Percentiles rank a stretch among this genome's conserved stretches.
Evolutionary conservation across 2,888 invertebrate genomes (phyloP).

Genomic region (Tetropium fuscum): DNA sequence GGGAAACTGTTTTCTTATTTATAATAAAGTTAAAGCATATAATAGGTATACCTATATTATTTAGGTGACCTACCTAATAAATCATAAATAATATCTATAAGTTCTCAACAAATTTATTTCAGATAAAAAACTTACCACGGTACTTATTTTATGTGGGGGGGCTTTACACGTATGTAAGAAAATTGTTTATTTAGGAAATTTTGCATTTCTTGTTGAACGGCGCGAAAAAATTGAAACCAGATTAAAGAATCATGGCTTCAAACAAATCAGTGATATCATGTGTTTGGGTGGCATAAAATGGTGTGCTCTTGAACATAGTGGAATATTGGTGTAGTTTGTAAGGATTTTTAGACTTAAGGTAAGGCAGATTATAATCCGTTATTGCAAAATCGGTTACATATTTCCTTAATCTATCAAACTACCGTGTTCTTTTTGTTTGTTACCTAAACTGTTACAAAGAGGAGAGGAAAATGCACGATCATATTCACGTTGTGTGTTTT

Average conservation of each 20-base stretch:
- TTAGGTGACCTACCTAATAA: too few relatives aligned
- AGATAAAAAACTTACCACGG: too few relatives aligned
- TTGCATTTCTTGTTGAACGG: constrained; percentile 34
- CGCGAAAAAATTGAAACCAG: constrained; percentile 50
- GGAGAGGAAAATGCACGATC: constrained; percentile 57
- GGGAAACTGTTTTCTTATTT: too few relatives aligned
- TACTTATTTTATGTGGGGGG: too few relatives aligned
- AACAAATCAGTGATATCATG: constrained; percentile 63
- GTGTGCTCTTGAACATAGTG: constrained; percentile 58
- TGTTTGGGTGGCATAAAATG: constrained; percentile 67
- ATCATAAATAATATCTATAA: too few relatives aligned
- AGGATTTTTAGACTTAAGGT: constrained; percentile 56
- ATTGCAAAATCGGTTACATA: constrained; percentile 26
- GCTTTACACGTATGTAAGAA: too few relatives aligned
- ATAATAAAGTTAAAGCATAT: too few relatives aligned
- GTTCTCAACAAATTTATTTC: too few relatives aligned
- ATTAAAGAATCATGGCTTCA: constrained; percentile 51
- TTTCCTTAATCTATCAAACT: constrained; percentile 29
- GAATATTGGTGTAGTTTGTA: constrained; percentile 54
- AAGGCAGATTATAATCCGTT: constrained; percentile 48
- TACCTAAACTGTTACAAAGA: constrained; percentile 27
- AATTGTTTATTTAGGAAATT: too few relatives aligned
- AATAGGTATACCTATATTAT: too few relatives aligned
- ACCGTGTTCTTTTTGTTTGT: constrained; percentile 22
- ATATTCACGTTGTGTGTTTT: constrained; percentile 62